Conservation (phyloP, 1,140 invertebrate species). For the Akabosia matsudoensis region DNA sequence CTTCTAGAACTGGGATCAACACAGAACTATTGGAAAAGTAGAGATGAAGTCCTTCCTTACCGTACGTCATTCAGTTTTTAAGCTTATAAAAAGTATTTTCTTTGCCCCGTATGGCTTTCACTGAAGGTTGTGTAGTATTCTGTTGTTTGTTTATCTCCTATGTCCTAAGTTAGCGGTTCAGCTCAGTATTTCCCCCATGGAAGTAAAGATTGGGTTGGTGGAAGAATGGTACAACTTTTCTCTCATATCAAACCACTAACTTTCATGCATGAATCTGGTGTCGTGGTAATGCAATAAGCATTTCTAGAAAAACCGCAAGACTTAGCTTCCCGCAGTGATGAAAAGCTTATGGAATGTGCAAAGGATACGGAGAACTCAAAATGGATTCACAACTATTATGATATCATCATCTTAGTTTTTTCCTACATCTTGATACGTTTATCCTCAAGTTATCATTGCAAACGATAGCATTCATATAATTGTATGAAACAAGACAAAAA, state of each 20-base stretch:
- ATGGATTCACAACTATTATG: not conserved
- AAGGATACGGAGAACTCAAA: not conserved
- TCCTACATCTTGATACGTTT: no score
- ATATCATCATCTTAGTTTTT: not conserved
- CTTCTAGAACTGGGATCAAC: slow-evolving; percentile 12
- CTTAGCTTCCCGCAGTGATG: slow-evolving; percentile 2
- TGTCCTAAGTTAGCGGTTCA: no score
- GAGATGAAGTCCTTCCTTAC: slow-evolving; percentile 38
- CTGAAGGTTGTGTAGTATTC: not conserved
- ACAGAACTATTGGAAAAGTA: slow-evolving; percentile 41
- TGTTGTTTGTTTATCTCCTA: not conserved
- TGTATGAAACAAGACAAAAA: no score
- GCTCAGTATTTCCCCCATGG: no score
- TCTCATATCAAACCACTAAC: no score
- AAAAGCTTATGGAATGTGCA: not conserved
- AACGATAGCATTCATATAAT: no score
- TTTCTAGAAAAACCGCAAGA: not conserved
- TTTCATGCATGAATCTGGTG: no score
- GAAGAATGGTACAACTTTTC: no score
- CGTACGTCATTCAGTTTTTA: slow-evolving; percentile 26
- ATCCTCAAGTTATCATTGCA: not conserved
- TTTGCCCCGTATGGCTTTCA: slow-evolving; percentile 10
- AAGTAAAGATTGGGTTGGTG: no score
- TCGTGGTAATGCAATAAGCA: not conserved
- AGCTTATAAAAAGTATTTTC: slow-evolving; percentile 1